phyloP scores from a whole-genome alignment of 2,888 invertebrate genomes.

The Sturmia bella region DNA sequence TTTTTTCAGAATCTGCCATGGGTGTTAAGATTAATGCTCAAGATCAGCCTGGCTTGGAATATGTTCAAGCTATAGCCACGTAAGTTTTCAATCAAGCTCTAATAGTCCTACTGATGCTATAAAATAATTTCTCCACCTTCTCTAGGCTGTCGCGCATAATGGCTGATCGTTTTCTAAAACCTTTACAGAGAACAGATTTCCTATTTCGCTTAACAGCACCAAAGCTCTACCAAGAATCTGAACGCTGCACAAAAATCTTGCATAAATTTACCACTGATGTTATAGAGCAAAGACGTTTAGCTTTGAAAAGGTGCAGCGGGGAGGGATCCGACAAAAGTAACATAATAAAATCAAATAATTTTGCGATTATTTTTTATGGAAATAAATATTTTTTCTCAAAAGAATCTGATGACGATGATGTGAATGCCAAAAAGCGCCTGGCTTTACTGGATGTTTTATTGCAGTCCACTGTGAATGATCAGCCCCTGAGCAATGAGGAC shows the following conservation, averaged over 20 bases:
- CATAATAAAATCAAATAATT: conserved; percentile 60
- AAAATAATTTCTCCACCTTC: neutral
- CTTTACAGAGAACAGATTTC: conserved; percentile 75
- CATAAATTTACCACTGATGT: conserved; percentile 78
- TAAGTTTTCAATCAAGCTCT: conserved; percentile 75
- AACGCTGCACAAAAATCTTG: conserved; percentile 66
- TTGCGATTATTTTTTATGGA: conserved; percentile 77
- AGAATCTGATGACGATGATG: conserved; percentile 71
- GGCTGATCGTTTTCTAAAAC: conserved; percentile 75
- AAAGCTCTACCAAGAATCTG: conserved; percentile 70
- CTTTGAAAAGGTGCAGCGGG: conserved; percentile 69
- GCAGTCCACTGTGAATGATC: conserved; percentile 83
- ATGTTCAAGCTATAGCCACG: conserved; percentile 87
- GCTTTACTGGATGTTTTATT: conserved; percentile 87
- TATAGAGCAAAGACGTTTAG: conserved; percentile 73
- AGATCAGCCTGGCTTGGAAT: conserved; percentile 83
- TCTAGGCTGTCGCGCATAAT: conserved; percentile 75
- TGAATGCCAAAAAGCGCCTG: conserved; percentile 84
- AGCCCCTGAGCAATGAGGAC: conserved; percentile 83
- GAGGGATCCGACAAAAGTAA: conserved; percentile 59
- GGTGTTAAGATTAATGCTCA: conserved; percentile 81
- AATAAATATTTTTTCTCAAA: neutral
- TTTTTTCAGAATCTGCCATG: conserved; percentile 74
- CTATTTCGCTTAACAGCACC: conserved; percentile 74
- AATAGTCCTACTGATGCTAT: neutral